phyloP scores from a whole-genome alignment of 92 coral and sea anemone species.

The Porites lobata region DNA sequence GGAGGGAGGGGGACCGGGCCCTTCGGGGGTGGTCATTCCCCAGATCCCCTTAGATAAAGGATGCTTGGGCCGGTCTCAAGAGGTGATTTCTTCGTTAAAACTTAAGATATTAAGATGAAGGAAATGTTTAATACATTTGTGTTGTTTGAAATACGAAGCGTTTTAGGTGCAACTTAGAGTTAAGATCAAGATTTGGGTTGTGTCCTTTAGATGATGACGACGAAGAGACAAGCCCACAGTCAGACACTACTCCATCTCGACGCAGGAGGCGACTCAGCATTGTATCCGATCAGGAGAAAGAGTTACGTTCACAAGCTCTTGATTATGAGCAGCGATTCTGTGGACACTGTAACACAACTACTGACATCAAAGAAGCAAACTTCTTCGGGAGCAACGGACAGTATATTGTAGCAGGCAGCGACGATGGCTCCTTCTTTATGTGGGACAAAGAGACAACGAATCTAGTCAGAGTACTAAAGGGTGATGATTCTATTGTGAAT shows the following conservation, averaged over 20 bases:
- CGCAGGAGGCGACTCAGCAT: conserved; percentile 82
- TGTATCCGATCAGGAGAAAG: conserved; percentile 86
- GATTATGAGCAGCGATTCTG: conserved; percentile 93
- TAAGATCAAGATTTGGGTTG: neutral
- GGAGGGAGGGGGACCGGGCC: too few species aligned
- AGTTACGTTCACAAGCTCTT: conserved; percentile 74
- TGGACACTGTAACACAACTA: conserved; percentile 99
- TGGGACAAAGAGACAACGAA: conserved; percentile 97
- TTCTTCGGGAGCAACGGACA: conserved; percentile 98
- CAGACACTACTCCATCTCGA: conserved; percentile 60
- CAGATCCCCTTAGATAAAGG: too few species aligned
- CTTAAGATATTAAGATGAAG: too few species aligned
- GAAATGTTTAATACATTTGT: too few species aligned
- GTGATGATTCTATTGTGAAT: conserved; percentile 98
- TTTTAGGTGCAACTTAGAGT: neutral
- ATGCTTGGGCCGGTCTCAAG: too few species aligned
- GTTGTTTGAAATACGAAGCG: neutral
- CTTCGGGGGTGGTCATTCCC: too few species aligned
- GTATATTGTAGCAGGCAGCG: conserved; percentile 98
- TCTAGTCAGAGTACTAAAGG: conserved; percentile 90
- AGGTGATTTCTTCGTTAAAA: too few species aligned
- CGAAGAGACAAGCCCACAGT: conserved; percentile 30
- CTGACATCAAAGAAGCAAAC: conserved; percentile 98
- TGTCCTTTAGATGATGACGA: conserved; percentile 55
- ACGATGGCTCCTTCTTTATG: conserved; percentile 95